A percentile compares a stretch with the other conserved stretches of the same genome.
Conservation (phyloP, 2,888 invertebrate genomes). For the Parascotia fuliginaria region DNA sequence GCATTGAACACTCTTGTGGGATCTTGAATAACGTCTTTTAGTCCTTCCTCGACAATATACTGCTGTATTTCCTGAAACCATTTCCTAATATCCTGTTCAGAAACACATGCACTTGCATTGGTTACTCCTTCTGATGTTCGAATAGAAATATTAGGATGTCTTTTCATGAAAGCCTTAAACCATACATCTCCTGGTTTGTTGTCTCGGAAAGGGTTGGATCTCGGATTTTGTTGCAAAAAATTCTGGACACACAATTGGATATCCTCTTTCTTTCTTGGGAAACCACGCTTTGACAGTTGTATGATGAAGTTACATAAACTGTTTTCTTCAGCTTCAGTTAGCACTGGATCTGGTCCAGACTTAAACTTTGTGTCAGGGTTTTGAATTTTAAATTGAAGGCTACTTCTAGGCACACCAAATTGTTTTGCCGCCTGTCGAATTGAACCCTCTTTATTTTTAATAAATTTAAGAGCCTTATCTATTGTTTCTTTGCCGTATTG, state of each 20-base stretch:
- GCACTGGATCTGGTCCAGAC: constrained; percentile 1
- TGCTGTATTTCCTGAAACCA: too few relatives aligned
- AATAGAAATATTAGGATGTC: too few relatives aligned
- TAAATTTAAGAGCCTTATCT: constrained; percentile 6
- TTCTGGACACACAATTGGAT: neutral
- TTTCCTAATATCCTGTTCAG: too few relatives aligned
- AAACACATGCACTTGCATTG: too few relatives aligned
- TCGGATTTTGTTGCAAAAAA: too few relatives aligned
- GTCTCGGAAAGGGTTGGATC: too few relatives aligned
- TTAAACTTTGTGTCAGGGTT: constrained; percentile 13
- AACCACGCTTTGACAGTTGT: neutral
- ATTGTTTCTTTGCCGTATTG: constrained; percentile 1
- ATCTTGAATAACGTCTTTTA: too few relatives aligned
- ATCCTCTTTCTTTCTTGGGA: constrained; percentile 1
- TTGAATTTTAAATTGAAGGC: constrained; percentile 9
- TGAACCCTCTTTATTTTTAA: constrained; percentile 9
- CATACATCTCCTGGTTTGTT: too few relatives aligned
- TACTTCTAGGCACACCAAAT: constrained; percentile 15
- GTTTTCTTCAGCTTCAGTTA: constrained; percentile 3
- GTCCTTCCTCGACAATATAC: too few relatives aligned
- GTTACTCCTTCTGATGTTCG: too few relatives aligned
- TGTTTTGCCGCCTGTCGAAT: constrained; percentile 8
- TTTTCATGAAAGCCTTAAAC: too few relatives aligned
- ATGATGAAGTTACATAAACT: neutral
- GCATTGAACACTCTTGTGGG: too few relatives aligned